Conservation (phyloP, 2,888 invertebrate species). For the Megalurothrips usitatus region DNA sequence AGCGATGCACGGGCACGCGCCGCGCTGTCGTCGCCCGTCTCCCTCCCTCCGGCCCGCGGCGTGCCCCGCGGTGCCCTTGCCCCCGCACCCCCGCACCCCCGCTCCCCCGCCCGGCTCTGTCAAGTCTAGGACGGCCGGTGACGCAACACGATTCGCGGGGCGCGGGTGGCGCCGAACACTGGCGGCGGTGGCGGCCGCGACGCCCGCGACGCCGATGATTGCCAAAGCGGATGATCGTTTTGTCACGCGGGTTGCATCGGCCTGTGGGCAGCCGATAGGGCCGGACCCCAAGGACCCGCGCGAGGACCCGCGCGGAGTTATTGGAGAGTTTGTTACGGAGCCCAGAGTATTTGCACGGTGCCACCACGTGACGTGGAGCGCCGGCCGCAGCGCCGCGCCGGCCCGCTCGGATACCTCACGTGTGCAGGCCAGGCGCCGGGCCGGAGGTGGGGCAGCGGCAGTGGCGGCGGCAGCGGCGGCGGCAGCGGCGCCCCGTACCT, state of each 20-base stretch:
- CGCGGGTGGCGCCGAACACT: no score
- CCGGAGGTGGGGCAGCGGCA: no score
- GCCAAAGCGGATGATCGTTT: constrained; percentile 11
- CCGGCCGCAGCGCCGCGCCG: no score
- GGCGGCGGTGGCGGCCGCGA: background rate
- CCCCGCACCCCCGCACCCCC: background rate
- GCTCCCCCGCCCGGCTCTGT: background rate
- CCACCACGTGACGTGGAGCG: no score
- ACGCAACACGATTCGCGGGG: no score
- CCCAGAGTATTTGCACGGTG: no score
- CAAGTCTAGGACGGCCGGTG: background rate
- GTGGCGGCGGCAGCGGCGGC: no score
- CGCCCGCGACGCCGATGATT: background rate
- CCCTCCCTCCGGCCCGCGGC: background rate
- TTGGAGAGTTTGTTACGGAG: no score
- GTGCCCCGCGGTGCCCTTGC: background rate
- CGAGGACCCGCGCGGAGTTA: no score
- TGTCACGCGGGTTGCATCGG: constrained; percentile 11
- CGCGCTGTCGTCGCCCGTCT: background rate
- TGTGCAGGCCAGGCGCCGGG: no score
- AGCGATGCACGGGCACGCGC: background rate
- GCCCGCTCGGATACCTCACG: no score
- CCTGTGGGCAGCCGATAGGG: background rate
- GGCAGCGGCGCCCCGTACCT: background rate
- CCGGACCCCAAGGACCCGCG: background rate